phyloP scores from a whole-genome alignment of 2,797 vertebrate species.

The Aldrovandia affinis region DNA sequence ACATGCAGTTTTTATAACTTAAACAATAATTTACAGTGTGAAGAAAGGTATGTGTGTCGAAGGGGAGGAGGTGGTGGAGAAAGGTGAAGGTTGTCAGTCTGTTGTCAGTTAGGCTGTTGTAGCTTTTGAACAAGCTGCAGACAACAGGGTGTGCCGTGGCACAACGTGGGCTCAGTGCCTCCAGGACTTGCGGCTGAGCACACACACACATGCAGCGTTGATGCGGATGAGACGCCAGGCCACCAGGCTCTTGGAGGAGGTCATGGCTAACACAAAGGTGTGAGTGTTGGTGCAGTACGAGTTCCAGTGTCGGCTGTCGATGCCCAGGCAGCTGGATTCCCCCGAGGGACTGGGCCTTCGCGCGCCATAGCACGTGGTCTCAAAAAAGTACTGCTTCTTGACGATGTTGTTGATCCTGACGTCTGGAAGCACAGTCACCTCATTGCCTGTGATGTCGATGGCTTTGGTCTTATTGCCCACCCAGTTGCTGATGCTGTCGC shows the following conservation, averaged over 20 bases:
- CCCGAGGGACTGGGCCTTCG: constrained; percentile 65
- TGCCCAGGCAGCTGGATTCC: constrained; percentile 86
- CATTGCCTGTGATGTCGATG: constrained; percentile 92
- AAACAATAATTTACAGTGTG: constrained; percentile 90
- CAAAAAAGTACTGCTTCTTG: constrained; percentile 98
- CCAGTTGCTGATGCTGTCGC: constrained; percentile 93
- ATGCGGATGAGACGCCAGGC: constrained; percentile 96
- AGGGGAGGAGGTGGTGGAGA: not conserved
- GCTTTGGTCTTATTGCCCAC: constrained; percentile 95
- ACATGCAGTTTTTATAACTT: constrained; percentile 90
- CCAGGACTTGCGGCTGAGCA: constrained; percentile 91
- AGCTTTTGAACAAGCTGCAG: not conserved
- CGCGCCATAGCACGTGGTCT: constrained; percentile 88
- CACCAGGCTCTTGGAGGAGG: constrained; percentile 87
- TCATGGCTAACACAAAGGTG: constrained; percentile 94
- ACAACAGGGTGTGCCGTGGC: not conserved
- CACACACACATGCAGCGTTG: constrained; percentile 94
- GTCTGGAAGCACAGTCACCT: constrained; percentile 90
- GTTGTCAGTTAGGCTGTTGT: not conserved
- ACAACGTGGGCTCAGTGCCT: constrained; percentile 69
- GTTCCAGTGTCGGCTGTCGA: constrained; percentile 95
- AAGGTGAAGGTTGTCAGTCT: not conserved
- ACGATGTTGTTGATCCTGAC: constrained; percentile 92
- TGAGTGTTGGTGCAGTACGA: constrained; percentile 97
- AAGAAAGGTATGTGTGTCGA: constrained; percentile 51